A percentile compares a stretch with the other conserved stretches of the same genome.
Conservation (phyloP, 2,888 invertebrate genomes). For the Harpalus rufipes region DNA sequence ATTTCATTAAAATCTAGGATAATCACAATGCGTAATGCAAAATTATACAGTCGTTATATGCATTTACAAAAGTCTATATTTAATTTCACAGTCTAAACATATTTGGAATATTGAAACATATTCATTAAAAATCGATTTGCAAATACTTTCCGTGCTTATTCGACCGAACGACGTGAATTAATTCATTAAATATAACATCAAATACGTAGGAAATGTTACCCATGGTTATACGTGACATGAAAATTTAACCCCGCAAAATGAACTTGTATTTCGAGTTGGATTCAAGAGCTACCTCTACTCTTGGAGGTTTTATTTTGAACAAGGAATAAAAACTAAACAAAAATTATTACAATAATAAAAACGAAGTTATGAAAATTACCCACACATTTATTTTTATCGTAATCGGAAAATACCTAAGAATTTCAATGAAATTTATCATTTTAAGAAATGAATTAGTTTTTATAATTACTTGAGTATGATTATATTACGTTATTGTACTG, state of each 20-base stretch:
- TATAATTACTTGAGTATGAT: no score
- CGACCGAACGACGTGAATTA: neutral
- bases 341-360: no score
- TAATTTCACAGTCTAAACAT: conserved; percentile 5
- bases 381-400: no score
- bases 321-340: no score
- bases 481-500: no score
- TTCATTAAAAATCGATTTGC: conserved; percentile 31
- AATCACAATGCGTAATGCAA: neutral
- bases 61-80: conserved; percentile 20
- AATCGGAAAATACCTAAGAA: no score
- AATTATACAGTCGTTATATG: conserved; percentile 29
- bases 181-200: neutral
- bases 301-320: no score
- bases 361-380: no score
- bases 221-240: neutral
- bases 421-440: no score
- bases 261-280: neutral
- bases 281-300: no score
- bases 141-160: neutral
- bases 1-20: conserved; percentile 14
- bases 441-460: no score
- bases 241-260: neutral
- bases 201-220: neutral
- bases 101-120: conserved; percentile 21